These are phyloP conservation scores for Cyrtodaria siliqua DNA, from an alignment of 2,888 invertebrate genomes.

Conservation along the genomic window DNA sequence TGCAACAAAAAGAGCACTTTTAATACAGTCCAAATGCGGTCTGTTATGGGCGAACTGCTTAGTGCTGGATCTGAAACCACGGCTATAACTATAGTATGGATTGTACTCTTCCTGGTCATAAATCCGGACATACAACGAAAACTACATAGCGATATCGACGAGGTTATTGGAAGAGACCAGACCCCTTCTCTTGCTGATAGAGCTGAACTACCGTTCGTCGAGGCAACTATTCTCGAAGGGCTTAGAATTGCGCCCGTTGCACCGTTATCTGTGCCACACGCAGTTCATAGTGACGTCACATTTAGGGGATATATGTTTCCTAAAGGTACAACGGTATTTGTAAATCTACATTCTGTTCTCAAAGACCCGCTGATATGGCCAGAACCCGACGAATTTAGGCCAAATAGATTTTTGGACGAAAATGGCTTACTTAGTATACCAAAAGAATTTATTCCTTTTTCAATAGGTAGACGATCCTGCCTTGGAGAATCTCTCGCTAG, in stretches of 20 bases:
- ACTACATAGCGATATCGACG: slow-evolving; percentile 50
- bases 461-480: slow-evolving; percentile 53
- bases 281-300: slow-evolving; percentile 39
- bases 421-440: slow-evolving; percentile 23
- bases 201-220: slow-evolving; percentile 35
- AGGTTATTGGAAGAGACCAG: slow-evolving; percentile 32
- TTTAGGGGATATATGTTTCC: slow-evolving; percentile 49
- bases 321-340: slow-evolving; percentile 47
- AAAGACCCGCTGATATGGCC: slow-evolving; percentile 43
- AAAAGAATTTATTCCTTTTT: slow-evolving; percentile 56
- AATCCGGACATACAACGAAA: slow-evolving; percentile 55
- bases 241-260: slow-evolving; percentile 49
- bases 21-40: slow-evolving; percentile 39
- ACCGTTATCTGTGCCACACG: slow-evolving; percentile 51
- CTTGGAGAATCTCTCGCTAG: slow-evolving; percentile 57
- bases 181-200: slow-evolving; percentile 33
- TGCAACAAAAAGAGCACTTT: slow-evolving; percentile 19
- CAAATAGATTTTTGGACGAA: slow-evolving; percentile 47
- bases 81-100: slow-evolving; percentile 56
- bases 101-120: slow-evolving; percentile 51
- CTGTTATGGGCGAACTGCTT: slow-evolving; percentile 56
- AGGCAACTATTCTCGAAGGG: slow-evolving; percentile 54
- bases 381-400: slow-evolving; percentile 48
- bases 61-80: slow-evolving; percentile 64
- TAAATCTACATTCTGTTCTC: slow-evolving; percentile 47